phyloP scores from a whole-genome alignment of 2,888 invertebrate species.

The Deilephila elpenor region DNA sequence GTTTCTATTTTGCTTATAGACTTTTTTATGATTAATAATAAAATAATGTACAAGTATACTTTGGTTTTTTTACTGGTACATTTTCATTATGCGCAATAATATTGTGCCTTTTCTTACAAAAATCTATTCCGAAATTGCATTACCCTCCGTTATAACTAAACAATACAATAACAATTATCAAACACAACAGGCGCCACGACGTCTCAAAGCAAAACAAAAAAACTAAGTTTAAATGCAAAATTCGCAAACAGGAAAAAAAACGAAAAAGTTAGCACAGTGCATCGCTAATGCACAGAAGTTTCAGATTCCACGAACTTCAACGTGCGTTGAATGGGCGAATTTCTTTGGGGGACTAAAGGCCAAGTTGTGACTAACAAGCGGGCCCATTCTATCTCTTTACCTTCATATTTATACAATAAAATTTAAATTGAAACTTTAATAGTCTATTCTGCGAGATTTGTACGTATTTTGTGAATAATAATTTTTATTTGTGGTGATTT shows the following conservation, averaged over 20 bases:
- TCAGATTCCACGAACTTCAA: conserved; percentile 3
- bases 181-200: background rate
- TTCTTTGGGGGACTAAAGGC: conserved; percentile 16
- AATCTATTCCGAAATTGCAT: too few relatives aligned
- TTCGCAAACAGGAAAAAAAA: background rate
- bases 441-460: background rate
- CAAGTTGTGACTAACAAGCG: conserved; percentile 18
- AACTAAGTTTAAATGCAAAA: background rate
- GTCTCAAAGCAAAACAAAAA: background rate
- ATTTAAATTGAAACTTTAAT: background rate
- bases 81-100: too few relatives aligned
- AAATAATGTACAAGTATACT: too few relatives aligned
- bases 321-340: conserved; percentile 13
- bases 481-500: background rate
- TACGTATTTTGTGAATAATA: background rate
- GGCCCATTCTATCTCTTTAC: background rate
- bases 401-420: background rate
- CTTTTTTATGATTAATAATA: too few relatives aligned
- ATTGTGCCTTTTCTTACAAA: too few relatives aligned
- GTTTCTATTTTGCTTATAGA: too few relatives aligned
- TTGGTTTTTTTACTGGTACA: too few relatives aligned
- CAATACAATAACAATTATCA: too few relatives aligned
- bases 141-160: too few relatives aligned
- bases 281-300: conserved; percentile 13
- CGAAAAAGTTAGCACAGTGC: background rate